Evolutionary conservation across 2,113 vertebrate species (phyloP), one percentile per base, ranked within the genome.

Genomic region (Amphilophus citrinellus): DNA sequence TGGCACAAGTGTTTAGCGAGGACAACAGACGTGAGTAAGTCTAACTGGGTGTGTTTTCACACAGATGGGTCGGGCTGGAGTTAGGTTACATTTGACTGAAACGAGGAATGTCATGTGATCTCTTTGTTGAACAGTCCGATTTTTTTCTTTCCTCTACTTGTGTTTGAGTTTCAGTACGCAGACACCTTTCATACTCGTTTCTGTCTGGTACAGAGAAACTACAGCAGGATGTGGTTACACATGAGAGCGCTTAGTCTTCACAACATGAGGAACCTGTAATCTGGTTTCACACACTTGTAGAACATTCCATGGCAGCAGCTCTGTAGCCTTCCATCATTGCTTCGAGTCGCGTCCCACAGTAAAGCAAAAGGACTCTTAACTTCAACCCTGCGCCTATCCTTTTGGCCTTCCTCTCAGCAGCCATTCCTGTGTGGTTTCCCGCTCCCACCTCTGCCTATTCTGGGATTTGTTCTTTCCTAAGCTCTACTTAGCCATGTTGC

Each of bases 361-460:
- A 24, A 68, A 61, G 86, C 66, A 4, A 63, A 30, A 65, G 44
- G 79, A 80, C 73, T 77, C 83, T 65, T 14, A 37, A 61, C 84
- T 60, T 61, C 62, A 47, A 39, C n/a, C 5, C 66, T 59, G 63
- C 5, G 50, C 24, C 87, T 22, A 10, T 85, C 75, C 87, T 86
- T 78, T 79, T 85, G 77, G 85, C 88, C n/a, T 24, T 82, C 22
- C 20, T 35, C 77, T 62, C 68, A 44, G 24, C 68, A 68, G 68
- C 80, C 83, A 79, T 89, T 91, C 87, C 87, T 93, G 87, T 84
- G 83, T 85, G 90, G 90, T 90, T 92, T 88, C 85, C 84, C 30
- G n/a, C 84, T 89, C 88, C 93, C 79, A 83, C 80, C 91, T 92
- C 81, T 10, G 76, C 87, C 93, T 94, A 95, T 95, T 95, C 88